phyloP scores from a whole-genome alignment of 1,140 invertebrate species.

The Lucilia sericata region DNA sequence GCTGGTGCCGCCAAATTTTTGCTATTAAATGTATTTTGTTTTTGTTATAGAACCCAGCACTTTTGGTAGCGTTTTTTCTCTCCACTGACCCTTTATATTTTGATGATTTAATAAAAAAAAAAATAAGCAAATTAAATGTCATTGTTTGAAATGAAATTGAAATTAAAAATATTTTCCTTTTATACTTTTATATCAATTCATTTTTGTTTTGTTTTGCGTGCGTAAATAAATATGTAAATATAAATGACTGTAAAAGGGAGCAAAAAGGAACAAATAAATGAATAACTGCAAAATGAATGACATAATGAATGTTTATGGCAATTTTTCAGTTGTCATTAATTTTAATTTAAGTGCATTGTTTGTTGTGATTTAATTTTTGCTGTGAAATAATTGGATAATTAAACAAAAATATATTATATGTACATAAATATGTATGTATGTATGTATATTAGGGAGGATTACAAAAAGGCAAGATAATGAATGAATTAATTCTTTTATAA shows the following conservation, averaged over 20 bases:
- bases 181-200: neutral
- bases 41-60: no score
- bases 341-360: slow-evolving; percentile 24
- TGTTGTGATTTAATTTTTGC: slow-evolving; percentile 34
- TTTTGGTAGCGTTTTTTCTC: neutral
- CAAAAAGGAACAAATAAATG: neutral
- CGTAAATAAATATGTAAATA: neutral
- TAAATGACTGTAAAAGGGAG: neutral
- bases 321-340: slow-evolving; percentile 32
- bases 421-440: no score
- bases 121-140: slow-evolving; percentile 8
- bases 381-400: slow-evolving; percentile 6
- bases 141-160: slow-evolving; percentile 34
- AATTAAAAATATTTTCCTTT: slow-evolving; percentile 7
- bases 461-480: no score
- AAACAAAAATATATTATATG: no score
- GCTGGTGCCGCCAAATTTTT: neutral
- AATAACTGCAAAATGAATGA: neutral
- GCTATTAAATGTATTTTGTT: neutral
- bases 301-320: slow-evolving; percentile 29
- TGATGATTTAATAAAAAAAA: slow-evolving; percentile 12
- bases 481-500: no score
- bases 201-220: neutral
- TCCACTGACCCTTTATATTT: neutral
- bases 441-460: no score